Conservation (phyloP, 2,888 invertebrate species). For the Drosophila kanekoi region DNA sequence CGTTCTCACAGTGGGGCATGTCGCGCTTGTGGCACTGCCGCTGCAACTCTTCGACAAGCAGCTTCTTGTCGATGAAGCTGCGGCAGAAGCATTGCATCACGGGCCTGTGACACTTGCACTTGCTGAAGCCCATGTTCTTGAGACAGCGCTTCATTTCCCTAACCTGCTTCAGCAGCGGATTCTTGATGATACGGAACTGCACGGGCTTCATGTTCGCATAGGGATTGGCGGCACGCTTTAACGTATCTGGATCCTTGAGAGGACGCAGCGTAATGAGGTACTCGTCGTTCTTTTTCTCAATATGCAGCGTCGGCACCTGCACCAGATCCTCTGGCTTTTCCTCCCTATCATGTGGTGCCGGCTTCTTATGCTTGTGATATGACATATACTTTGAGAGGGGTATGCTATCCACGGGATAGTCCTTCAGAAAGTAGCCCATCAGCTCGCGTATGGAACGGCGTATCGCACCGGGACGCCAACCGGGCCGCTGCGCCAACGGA, state of each 20-base stretch:
- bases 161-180: constrained; percentile 86
- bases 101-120: constrained; percentile 86
- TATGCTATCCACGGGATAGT: constrained; percentile 82
- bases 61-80: constrained; percentile 85
- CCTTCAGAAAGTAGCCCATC: constrained; percentile 83
- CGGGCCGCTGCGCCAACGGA: constrained; percentile 64
- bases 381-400: constrained; percentile 78
- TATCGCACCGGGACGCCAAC: constrained; percentile 84
- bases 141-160: constrained; percentile 87
- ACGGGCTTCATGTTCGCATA: constrained; percentile 89
- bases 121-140: constrained; percentile 86
- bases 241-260: constrained; percentile 87
- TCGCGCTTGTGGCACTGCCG: constrained; percentile 83
- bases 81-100: constrained; percentile 83
- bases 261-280: constrained; percentile 89
- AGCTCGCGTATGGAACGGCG: constrained; percentile 82
- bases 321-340: constrained; percentile 58
- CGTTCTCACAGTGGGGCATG: constrained; percentile 64
- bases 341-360: constrained; percentile 83
- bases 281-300: constrained; percentile 88
- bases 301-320: constrained; percentile 87
- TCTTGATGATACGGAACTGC: constrained; percentile 89
- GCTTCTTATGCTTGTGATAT: constrained; percentile 52
- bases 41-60: constrained; percentile 85
- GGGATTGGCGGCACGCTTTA: constrained; percentile 88